Conservation (phyloP, 2,888 invertebrate genomes). For the Drosophila phalerata region DNA sequence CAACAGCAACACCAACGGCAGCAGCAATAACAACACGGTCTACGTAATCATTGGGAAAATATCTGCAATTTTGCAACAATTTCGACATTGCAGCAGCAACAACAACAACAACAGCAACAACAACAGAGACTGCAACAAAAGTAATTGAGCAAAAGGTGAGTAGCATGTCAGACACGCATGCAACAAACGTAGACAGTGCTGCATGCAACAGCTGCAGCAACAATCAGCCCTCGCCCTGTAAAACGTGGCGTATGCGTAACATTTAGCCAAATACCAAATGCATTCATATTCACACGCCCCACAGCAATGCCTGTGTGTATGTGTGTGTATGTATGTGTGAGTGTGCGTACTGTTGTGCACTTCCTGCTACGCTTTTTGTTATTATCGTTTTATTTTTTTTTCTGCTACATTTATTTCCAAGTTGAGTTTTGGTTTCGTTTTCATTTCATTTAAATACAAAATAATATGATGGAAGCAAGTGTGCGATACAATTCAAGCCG, state of each 20-base stretch:
- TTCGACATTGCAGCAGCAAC: conserved; percentile 65
- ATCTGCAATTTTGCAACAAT: conserved; percentile 76
- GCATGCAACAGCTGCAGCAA: conserved; percentile 42
- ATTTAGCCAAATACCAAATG: conserved; percentile 45
- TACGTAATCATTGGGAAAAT: conserved; percentile 80
- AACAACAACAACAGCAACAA: conserved; percentile 35
- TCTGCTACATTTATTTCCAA: conserved; percentile 26
- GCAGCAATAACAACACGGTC: conserved; percentile 40
- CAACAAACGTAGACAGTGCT: conserved; percentile 30
- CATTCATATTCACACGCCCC: conserved; percentile 49
- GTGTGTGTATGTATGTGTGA: conserved; percentile 2
- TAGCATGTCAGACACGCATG: conserved; percentile 66
- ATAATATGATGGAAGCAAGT: conserved; percentile 45
- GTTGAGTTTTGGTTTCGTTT: conserved; percentile 38
- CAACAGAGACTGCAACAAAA: conserved; percentile 57
- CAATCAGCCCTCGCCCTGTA: conserved; percentile 31
- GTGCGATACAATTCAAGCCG: conserved; percentile 19
- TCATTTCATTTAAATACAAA: conserved; percentile 65
- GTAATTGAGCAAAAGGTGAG: conserved; percentile 80
- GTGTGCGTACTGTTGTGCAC: conserved; percentile 34
- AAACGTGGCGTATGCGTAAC: conserved; percentile 67
- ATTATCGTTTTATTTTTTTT: conserved; percentile 10
- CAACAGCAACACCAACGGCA: conserved; percentile 12
- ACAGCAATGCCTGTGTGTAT: conserved; percentile 1
- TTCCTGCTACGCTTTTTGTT: conserved; percentile 44